phyloP scores from a whole-genome alignment of 2,888 invertebrate species.

The Azorinus chamasolen region DNA sequence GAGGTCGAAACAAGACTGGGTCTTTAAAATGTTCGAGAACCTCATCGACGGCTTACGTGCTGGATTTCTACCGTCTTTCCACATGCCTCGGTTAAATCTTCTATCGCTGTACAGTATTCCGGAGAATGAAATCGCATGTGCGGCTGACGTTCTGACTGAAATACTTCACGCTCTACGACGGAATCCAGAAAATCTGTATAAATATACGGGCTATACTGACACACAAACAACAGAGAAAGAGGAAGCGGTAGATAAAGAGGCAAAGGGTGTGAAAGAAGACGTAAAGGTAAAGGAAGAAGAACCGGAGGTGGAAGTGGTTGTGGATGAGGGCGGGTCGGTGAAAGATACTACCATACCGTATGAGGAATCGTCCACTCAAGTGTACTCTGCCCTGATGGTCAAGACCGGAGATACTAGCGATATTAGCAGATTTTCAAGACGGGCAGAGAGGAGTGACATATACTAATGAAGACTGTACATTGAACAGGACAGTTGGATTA shows the following conservation, averaged over 20 bases:
- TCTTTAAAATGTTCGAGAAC: constrained; percentile 53
- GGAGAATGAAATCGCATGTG: constrained; percentile 18
- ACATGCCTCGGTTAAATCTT: constrained; percentile 63
- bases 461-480: too few relatives aligned
- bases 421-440: too few relatives aligned
- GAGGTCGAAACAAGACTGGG: constrained; percentile 51
- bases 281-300: constrained; percentile 8
- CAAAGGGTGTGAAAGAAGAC: background rate
- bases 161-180: constrained; percentile 42
- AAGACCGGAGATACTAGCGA: too few relatives aligned
- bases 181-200: constrained; percentile 49
- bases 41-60: constrained; percentile 50
- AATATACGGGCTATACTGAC: constrained; percentile 51
- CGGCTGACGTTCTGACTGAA: constrained; percentile 33
- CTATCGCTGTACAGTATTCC: constrained; percentile 41
- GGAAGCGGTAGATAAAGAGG: constrained; percentile 1
- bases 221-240: constrained; percentile 24
- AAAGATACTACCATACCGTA: too few relatives aligned
- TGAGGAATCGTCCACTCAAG: too few relatives aligned
- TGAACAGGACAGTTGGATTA: too few relatives aligned
- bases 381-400: too few relatives aligned
- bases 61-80: constrained; percentile 62
- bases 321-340: too few relatives aligned
- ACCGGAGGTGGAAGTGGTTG: constrained; percentile 2
- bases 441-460: too few relatives aligned